These are phyloP conservation scores for Amblyjoppa proteus DNA, from an alignment of 2,888 invertebrate genomes.

Conservation along the genomic window DNA sequence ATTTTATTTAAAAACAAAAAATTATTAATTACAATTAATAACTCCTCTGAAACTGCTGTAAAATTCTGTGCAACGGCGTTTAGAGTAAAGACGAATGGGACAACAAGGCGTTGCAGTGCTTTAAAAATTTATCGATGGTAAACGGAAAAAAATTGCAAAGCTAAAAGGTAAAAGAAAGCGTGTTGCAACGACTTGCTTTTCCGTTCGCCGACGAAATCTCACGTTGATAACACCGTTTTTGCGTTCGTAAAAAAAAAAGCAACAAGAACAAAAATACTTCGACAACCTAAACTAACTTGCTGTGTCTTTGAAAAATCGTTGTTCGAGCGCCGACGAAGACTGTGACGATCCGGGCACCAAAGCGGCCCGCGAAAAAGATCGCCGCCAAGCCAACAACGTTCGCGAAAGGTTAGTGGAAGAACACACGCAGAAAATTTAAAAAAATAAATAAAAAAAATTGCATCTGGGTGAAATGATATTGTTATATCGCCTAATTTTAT, in stretches of 20 bases:
- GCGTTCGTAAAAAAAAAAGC: slow-evolving; percentile 46
- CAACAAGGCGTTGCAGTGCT: slow-evolving; percentile 33
- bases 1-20: background rate
- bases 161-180: slow-evolving; percentile 41
- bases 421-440: slow-evolving; percentile 83
- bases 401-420: slow-evolving; percentile 93
- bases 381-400: slow-evolving; percentile 98
- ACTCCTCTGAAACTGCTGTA: background rate
- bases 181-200: slow-evolving; percentile 36
- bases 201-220: slow-evolving; percentile 55
- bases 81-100: slow-evolving; percentile 62
- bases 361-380: slow-evolving; percentile 97
- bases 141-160: background rate
- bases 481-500: slow-evolving; percentile 68
- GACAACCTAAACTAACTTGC: slow-evolving; percentile 79
- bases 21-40: background rate
- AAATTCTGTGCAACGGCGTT: slow-evolving; percentile 64
- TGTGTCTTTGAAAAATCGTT: slow-evolving; percentile 86
- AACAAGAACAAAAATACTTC: slow-evolving; percentile 24
- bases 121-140: background rate
- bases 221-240: slow-evolving; percentile 67
- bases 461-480: slow-evolving; percentile 62
- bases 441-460: background rate
- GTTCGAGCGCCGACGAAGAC: slow-evolving; percentile 94
- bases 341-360: slow-evolving; percentile 94